These are phyloP conservation scores for Agriopis leucophaearia DNA, from an alignment of 2,888 invertebrate species.

Conservation along the genomic window DNA sequence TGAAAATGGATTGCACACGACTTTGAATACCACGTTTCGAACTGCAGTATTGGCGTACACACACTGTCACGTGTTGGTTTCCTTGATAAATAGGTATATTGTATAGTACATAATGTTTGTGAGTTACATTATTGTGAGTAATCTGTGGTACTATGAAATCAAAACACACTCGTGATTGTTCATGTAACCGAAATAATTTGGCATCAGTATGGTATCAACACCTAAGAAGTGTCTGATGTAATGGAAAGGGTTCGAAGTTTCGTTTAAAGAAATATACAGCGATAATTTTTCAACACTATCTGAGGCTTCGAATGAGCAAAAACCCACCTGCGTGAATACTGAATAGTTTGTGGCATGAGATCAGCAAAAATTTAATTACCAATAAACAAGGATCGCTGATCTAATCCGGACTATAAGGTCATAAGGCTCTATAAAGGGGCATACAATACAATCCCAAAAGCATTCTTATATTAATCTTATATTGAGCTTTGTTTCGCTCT, in stretches of 20 bases:
- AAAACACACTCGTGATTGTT: constrained; percentile 10
- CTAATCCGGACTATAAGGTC: too few species aligned
- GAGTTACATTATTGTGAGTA: constrained; percentile 25
- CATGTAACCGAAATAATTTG: constrained; percentile 12
- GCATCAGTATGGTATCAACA: neutral
- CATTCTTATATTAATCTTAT: too few species aligned
- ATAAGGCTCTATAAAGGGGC: too few species aligned
- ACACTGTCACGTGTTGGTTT: constrained; percentile 28
- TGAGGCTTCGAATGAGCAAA: too few species aligned
- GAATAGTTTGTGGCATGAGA: too few species aligned
- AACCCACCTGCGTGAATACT: too few species aligned
- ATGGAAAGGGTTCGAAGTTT: neutral
- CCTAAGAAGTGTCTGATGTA: neutral
- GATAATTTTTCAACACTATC: too few species aligned
- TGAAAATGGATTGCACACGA: constrained; percentile 5
- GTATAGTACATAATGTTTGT: constrained; percentile 13
- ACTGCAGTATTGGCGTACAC: constrained; percentile 6
- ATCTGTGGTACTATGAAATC: constrained; percentile 15
- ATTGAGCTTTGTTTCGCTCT: too few species aligned
- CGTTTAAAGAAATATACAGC: neutral
- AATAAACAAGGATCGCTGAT: too few species aligned
- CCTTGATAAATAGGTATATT: constrained; percentile 20
- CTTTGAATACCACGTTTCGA: constrained; percentile 1
- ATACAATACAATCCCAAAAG: too few species aligned
- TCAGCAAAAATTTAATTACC: too few species aligned